These are phyloP conservation scores for Fregata magnificens DNA, from an alignment of 2,113 vertebrate genomes.

Conservation along the genomic window DNA sequence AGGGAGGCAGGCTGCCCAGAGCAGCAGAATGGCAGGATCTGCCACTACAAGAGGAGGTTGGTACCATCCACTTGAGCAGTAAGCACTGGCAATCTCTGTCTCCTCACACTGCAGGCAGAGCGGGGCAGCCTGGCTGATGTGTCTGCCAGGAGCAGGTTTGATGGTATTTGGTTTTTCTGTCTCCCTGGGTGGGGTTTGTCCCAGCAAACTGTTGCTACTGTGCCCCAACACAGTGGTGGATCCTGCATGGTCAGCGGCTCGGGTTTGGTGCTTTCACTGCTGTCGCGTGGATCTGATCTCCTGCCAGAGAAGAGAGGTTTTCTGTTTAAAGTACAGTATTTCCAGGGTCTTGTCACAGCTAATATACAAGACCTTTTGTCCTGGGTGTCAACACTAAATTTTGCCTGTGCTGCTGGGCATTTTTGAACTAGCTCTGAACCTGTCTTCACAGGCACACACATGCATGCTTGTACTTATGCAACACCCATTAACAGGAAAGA, in stretches of 20 bases:
- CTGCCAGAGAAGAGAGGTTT: background rate
- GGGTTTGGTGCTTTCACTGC: background rate
- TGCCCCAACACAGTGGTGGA: background rate
- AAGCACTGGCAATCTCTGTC: background rate
- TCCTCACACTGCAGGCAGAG: background rate
- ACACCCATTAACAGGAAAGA: background rate
- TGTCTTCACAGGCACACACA: background rate
- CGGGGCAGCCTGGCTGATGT: background rate
- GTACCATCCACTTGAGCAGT: background rate
- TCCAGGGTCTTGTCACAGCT: background rate
- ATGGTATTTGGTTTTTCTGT: background rate
- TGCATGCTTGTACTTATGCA: background rate
- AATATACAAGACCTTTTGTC: background rate
- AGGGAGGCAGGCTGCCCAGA: background rate
- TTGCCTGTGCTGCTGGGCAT: background rate
- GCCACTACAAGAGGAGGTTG: background rate
- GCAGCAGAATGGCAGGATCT: background rate
- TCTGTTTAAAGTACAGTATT: background rate
- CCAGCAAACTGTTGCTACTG: background rate
- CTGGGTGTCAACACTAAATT: background rate
- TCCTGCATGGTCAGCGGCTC: accelerated
- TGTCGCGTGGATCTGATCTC: accelerated
- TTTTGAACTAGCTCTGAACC: background rate
- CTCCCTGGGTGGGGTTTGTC: background rate
- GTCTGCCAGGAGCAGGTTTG: background rate